Percentiles rank a stretch among this genome's conserved stretches.
These are phyloP conservation scores for Philopedon plagiatum DNA, from an alignment of 2,888 invertebrate species.

Conservation along the genomic window DNA sequence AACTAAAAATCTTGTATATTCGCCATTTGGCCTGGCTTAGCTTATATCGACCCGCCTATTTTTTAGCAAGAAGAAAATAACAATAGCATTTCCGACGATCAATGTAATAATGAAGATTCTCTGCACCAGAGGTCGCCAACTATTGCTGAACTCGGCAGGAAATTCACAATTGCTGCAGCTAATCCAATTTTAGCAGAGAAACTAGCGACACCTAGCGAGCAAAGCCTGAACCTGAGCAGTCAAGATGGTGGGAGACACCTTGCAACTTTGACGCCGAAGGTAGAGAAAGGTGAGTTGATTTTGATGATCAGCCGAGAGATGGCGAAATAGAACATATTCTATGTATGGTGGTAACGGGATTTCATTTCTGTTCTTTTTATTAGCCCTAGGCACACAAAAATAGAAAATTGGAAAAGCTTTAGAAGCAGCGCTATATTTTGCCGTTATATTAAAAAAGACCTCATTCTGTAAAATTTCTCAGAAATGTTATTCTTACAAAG, in stretches of 20 bases:
- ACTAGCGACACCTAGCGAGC: constrained; percentile 72
- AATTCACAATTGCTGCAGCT: constrained; percentile 85
- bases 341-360: too few species aligned
- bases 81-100: constrained; percentile 54
- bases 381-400: too few species aligned
- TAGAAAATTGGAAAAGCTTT: too few species aligned
- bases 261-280: constrained; percentile 67
- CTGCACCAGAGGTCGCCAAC: constrained; percentile 64
- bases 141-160: constrained; percentile 63
- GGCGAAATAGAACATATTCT: too few species aligned
- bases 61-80: constrained; percentile 71
- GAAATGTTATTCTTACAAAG: too few species aligned
- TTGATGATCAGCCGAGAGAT: not conserved
- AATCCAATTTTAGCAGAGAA: constrained; percentile 91
- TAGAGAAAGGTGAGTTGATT: constrained; percentile 66
- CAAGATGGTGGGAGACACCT: constrained; percentile 60
- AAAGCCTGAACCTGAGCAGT: constrained; percentile 55
- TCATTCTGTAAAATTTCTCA: too few species aligned
- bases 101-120: constrained; percentile 57
- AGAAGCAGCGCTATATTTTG: too few species aligned
- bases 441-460: too few species aligned
- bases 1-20: too few species aligned
- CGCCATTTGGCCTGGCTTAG: constrained; percentile 7
- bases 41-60: constrained; percentile 5
- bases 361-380: too few species aligned